A percentile compares a stretch with the other conserved stretches of the same genome.
Evolutionary conservation across 2,888 invertebrate genomes (phyloP).

Genomic region (Drosophila longiperda): DNA sequence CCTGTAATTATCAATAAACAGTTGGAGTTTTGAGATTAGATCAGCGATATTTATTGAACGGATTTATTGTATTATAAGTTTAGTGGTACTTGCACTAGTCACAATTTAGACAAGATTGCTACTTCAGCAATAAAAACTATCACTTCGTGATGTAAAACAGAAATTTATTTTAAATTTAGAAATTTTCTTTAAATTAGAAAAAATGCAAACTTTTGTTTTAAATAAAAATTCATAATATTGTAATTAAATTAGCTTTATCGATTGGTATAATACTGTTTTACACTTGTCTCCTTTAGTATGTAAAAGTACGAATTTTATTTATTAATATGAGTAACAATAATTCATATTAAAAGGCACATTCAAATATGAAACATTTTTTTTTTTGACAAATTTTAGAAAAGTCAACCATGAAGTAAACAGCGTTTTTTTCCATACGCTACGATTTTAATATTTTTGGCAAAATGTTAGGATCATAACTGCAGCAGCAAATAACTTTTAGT

Average conservation of each 20-base stretch:
- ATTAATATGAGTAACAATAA: no score
- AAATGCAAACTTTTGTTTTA: no score
- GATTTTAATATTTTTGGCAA: background rate
- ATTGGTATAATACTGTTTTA: no score
- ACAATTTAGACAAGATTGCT: background rate
- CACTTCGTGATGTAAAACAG: background rate
- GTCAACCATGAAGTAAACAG: no score
- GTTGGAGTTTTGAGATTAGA: background rate
- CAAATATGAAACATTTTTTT: background rate
- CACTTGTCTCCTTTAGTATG: no score
- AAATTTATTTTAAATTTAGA: background rate
- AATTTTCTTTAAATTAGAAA: background rate
- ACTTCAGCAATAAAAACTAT: background rate
- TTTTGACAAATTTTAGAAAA: background rate
- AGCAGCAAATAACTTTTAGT: background rate
- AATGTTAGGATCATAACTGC: no score
- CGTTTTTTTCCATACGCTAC: background rate
- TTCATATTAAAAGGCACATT: no score
- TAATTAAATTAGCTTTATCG: no score
- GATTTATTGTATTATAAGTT: background rate
- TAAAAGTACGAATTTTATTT: no score
- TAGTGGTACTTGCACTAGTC: background rate
- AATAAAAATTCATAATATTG: no score
- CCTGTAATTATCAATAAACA: background rate
- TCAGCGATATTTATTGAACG: background rate